Evolutionary conservation across 2,888 invertebrate species (phyloP).

Genomic region (Herminia tarsipennalis): DNA sequence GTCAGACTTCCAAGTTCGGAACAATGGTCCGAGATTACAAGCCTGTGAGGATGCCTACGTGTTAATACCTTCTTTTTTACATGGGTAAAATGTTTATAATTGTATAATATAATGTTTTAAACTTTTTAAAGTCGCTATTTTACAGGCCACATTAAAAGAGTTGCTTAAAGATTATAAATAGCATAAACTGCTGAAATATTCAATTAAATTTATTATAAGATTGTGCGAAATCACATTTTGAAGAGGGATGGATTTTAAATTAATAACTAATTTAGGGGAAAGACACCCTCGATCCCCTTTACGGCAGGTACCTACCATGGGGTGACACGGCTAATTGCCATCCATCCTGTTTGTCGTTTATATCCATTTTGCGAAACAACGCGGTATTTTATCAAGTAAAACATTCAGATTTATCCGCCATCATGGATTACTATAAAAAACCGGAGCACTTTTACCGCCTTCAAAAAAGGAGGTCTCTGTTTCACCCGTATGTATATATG

Average conservation of each 20-base stretch:
- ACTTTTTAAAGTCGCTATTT: neutral
- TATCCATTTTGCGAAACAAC: conserved; percentile 14
- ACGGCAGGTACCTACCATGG: conserved; percentile 30
- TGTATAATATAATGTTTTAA: too few relatives aligned
- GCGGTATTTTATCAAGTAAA: neutral
- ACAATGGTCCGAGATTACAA: too few relatives aligned
- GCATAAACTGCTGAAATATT: conserved; percentile 59
- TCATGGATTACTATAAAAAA: too few relatives aligned
- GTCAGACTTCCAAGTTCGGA: too few relatives aligned
- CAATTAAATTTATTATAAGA: conserved; percentile 64
- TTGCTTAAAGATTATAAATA: conserved; percentile 30
- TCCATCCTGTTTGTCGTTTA: conserved; percentile 38
- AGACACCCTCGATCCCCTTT: conserved; percentile 55
- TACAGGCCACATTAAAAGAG: conserved; percentile 2
- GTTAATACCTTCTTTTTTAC: too few relatives aligned
- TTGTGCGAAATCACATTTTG: conserved; percentile 56
- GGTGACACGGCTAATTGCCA: conserved; percentile 31
- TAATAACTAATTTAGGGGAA: conserved; percentile 80
- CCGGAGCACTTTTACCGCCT: too few relatives aligned
- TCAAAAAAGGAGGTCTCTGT: too few relatives aligned
- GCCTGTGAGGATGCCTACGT: too few relatives aligned
- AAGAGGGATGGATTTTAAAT: conserved; percentile 66
- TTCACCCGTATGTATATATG: too few relatives aligned
- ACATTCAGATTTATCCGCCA: too few relatives aligned
- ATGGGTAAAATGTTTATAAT: too few relatives aligned